These are phyloP conservation scores for Clarias fuscus DNA, from an alignment of 2,797 vertebrate genomes.

Conservation along the genomic window DNA sequence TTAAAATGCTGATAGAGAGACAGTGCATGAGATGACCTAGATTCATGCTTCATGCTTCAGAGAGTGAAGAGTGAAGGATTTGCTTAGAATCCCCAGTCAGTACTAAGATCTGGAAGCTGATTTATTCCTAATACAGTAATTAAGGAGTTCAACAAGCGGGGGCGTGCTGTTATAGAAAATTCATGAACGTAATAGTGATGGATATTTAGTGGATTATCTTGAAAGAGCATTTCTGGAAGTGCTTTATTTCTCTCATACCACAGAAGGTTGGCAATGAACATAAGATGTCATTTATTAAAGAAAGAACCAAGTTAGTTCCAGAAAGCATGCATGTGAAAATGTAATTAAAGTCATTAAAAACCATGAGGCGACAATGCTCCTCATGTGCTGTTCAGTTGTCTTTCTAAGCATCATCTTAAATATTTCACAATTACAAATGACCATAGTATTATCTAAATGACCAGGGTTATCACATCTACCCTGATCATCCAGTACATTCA, in stretches of 20 bases:
- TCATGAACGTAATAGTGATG: not conserved
- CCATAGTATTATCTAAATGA: too few species aligned
- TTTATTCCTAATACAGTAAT: not conserved
- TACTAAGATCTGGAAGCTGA: not conserved
- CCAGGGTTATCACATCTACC: too few species aligned
- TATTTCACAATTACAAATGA: not conserved
- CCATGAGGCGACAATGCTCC: not conserved
- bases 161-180: not conserved
- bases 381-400: not conserved
- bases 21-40: constrained; percentile 21
- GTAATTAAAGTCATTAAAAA: not conserved
- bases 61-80: constrained; percentile 12
- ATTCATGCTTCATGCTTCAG: constrained; percentile 5
- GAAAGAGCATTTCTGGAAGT: not conserved
- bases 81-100: constrained; percentile 15
- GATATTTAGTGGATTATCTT: not conserved
- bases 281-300: not conserved
- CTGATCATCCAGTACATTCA: too few species aligned
- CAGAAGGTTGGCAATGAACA: not conserved
- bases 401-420: not conserved
- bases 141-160: not conserved
- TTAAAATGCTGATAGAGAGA: constrained; percentile 23
- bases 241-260: not conserved
- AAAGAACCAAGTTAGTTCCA: not conserved
- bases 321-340: not conserved